These are phyloP conservation scores for Puntigrus tetrazona DNA, from an alignment of 2,113 vertebrate genomes.

Conservation along the genomic window DNA sequence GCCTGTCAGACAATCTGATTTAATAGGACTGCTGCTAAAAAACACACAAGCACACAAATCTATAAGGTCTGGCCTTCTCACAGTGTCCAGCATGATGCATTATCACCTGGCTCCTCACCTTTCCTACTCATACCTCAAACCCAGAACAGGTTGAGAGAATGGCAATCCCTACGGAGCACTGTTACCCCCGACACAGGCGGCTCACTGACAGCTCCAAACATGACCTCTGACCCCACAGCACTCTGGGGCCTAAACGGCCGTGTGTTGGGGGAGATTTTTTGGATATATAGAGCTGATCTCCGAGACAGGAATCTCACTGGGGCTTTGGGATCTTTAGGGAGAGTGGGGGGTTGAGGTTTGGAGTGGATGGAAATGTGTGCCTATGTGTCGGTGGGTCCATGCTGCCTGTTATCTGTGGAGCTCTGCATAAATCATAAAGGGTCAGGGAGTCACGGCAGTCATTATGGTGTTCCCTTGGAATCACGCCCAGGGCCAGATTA, in stretches of 20 bases:
- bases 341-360: constrained; percentile 49
- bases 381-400: constrained; percentile 44
- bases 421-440: constrained; percentile 64
- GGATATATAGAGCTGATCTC: constrained; percentile 38
- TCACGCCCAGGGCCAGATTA: constrained; percentile 71
- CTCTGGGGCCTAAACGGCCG: constrained; percentile 67
- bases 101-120: constrained; percentile 25
- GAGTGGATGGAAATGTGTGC: constrained; percentile 48
- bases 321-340: constrained; percentile 28
- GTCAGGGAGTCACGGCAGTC: constrained; percentile 68
- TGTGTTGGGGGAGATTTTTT: constrained; percentile 41
- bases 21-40: not conserved
- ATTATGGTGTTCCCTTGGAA: constrained; percentile 74
- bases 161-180: constrained; percentile 55
- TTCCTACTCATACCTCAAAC: constrained; percentile 31
- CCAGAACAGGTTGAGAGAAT: constrained; percentile 23
- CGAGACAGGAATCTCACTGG: constrained; percentile 13
- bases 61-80: not conserved
- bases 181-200: constrained; percentile 65
- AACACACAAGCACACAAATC: not conserved
- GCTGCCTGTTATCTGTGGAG: constrained; percentile 60
- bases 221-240: constrained; percentile 69
- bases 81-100: constrained; percentile 9
- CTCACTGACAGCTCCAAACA: constrained; percentile 66
- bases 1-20: not conserved